phyloP scores from a whole-genome alignment of 2,113 vertebrate species.

The Notiomystis cincta region DNA sequence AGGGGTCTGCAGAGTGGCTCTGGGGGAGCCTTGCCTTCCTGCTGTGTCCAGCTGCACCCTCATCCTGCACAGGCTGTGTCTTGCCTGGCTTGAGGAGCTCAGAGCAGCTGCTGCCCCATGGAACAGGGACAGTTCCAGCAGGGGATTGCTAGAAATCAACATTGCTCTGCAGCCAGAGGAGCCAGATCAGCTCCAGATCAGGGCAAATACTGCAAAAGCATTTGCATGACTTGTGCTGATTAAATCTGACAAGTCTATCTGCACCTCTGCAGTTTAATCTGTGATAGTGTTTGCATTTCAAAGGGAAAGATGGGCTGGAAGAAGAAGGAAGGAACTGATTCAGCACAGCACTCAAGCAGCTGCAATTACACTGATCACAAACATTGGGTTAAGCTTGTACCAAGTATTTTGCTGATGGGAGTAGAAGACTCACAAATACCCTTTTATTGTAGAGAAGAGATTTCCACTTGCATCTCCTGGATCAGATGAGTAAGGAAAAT shows the following conservation, averaged over 20 bases:
- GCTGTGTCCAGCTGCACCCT: background rate
- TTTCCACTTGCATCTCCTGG: conserved; percentile 1
- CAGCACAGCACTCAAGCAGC: background rate
- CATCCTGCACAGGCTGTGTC: background rate
- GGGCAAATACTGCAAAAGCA: background rate
- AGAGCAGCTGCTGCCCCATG: background rate
- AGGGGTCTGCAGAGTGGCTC: background rate
- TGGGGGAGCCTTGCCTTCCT: background rate
- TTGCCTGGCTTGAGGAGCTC: background rate
- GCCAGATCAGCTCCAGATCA: background rate
- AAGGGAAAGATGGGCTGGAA: conserved; percentile 19
- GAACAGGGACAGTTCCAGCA: background rate
- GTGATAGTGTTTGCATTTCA: conserved; percentile 29
- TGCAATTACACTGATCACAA: conserved; percentile 19
- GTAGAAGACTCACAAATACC: background rate
- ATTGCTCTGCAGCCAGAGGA: background rate
- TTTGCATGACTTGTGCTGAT: background rate
- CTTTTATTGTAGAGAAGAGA: background rate
- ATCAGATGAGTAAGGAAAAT: conserved; percentile 21
- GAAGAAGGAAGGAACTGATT: conserved; percentile 48
- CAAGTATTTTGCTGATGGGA: conserved; percentile 16
- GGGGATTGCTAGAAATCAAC: background rate
- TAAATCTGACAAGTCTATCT: conserved; percentile 13
- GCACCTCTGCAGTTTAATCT: background rate
- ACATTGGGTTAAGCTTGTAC: background rate